Conservation (phyloP, 2,113 vertebrate species). For the Campylomormyrus numenius region DNA sequence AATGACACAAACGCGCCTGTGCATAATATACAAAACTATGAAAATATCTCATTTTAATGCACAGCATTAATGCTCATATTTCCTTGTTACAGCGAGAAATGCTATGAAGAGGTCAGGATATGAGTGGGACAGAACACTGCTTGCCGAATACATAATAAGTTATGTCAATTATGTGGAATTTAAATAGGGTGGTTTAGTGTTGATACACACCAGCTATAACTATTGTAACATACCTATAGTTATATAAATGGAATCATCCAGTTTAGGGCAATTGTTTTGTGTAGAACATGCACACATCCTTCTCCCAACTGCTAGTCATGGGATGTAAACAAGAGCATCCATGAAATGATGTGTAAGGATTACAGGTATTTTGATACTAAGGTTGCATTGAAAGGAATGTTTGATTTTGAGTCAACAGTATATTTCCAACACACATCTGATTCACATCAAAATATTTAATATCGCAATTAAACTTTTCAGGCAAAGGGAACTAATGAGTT, state of each 20-base stretch:
- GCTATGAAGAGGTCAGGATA: neutral
- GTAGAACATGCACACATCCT: neutral
- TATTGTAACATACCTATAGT: neutral
- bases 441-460: neutral
- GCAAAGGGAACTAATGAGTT: neutral
- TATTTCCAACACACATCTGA: conserved; percentile 5
- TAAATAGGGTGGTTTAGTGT: neutral
- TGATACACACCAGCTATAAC: neutral
- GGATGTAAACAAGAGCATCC: neutral
- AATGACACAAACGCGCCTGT: neutral
- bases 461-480: neutral
- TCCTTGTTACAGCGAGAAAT: neutral
- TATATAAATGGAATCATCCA: neutral
- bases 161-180: neutral
- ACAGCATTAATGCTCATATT: neutral
- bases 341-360: neutral
- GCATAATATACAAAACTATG: neutral
- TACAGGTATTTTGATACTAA: neutral
- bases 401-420: neutral
- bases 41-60: neutral
- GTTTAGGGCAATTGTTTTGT: neutral
- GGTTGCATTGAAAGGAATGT: neutral
- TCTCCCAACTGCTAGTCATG: neutral
- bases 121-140: neutral
- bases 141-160: neutral